These are phyloP conservation scores for Microchrysa polita DNA, from an alignment of 2,888 invertebrate genomes.

Conservation along the genomic window DNA sequence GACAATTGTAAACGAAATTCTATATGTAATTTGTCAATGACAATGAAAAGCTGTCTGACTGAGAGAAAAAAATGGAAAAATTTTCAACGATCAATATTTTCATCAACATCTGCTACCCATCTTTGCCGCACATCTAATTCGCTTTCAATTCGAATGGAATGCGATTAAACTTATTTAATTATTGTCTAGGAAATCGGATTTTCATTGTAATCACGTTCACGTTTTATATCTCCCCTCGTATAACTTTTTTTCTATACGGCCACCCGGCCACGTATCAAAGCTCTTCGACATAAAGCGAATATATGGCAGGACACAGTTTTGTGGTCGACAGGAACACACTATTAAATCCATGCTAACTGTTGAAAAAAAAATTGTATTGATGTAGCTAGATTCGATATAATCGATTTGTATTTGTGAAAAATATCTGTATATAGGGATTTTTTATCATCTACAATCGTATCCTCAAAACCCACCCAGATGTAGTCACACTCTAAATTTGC, in stretches of 20 bases:
- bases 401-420: too few species aligned
- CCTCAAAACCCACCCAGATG: too few species aligned
- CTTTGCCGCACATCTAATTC: slow-evolving; percentile 13
- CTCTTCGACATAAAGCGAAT: neutral
- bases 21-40: slow-evolving; percentile 8
- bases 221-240: neutral
- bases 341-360: too few species aligned
- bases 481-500: too few species aligned
- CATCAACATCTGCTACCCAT: slow-evolving; percentile 18
- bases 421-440: too few species aligned
- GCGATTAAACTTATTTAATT: slow-evolving; percentile 43
- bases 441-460: too few species aligned
- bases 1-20: neutral
- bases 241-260: neutral
- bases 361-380: too few species aligned
- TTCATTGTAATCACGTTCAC: slow-evolving; percentile 40
- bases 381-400: too few species aligned
- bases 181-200: slow-evolving; percentile 35
- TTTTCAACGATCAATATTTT: slow-evolving; percentile 21
- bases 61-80: slow-evolving; percentile 10
- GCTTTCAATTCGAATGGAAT: slow-evolving; percentile 38
- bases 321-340: neutral
- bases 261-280: slow-evolving; percentile 12
- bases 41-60: neutral
- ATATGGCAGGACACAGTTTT: slow-evolving; percentile 1